These are phyloP conservation scores for Caprella mutica DNA, from an alignment of 2,888 invertebrate species.

Conservation along the genomic window DNA sequence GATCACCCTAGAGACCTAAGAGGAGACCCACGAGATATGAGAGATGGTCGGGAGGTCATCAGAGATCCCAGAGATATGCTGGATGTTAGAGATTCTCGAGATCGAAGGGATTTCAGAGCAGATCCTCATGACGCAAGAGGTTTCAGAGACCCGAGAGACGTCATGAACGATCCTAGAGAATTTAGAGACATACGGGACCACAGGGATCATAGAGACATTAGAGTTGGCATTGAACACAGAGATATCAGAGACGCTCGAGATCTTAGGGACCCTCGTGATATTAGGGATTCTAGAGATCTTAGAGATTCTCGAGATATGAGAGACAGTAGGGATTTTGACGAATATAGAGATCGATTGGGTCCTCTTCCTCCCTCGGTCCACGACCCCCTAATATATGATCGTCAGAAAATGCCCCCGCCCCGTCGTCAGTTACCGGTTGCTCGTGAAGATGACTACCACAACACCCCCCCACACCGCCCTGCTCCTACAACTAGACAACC, in stretches of 20 bases:
- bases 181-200: conserved; percentile 11
- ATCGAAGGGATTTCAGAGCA: neutral
- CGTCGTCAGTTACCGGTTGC: conserved; percentile 26
- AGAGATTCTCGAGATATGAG: conserved; percentile 3
- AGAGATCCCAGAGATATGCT: conserved; percentile 2
- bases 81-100: conserved; percentile 9
- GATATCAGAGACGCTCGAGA: conserved; percentile 15
- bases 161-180: conserved; percentile 21
- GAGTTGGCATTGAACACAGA: conserved; percentile 5
- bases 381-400: conserved; percentile 15
- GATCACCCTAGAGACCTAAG: no score
- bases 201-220: conserved; percentile 11
- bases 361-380: conserved; percentile 24
- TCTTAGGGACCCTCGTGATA: conserved; percentile 9
- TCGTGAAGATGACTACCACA: conserved; percentile 32
- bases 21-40: no score
- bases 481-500: conserved; percentile 32
- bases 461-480: conserved; percentile 32
- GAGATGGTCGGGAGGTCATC: no score
- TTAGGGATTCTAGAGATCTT: conserved; percentile 13
- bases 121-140: no score
- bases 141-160: conserved; percentile 21
- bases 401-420: neutral
- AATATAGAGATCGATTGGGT: conserved; percentile 4
- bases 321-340: conserved; percentile 8